A percentile compares a stretch with the other conserved stretches of the same genome.
Conservation (phyloP, 1,140 invertebrate species). For the Rhyzopertha dominica region DNA sequence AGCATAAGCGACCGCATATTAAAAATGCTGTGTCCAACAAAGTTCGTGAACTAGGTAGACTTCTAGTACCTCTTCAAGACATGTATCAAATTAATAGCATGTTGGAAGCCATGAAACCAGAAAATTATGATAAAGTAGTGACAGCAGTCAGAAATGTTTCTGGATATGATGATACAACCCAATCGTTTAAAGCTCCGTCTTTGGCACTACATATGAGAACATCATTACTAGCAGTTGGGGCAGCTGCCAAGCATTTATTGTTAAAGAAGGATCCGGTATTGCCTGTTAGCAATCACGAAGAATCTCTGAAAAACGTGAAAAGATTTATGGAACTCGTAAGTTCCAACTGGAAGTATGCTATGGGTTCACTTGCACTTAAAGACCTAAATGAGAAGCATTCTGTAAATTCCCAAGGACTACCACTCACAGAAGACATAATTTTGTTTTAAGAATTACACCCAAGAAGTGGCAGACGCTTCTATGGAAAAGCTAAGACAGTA, state of each 20-base stretch:
- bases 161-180: constrained; percentile 11
- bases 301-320: constrained; percentile 19
- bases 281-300: constrained; percentile 12
- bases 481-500: constrained; percentile 14
- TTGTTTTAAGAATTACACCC: constrained; percentile 10
- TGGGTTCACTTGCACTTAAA: constrained; percentile 21
- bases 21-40: constrained; percentile 12
- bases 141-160: constrained; percentile 8
- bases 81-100: constrained; percentile 6
- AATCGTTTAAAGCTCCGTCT: constrained; percentile 20
- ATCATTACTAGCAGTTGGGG: constrained; percentile 14
- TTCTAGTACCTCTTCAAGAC: constrained; percentile 9
- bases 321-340: constrained; percentile 14
- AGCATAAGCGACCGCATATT: constrained; percentile 11
- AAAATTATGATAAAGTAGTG: constrained; percentile 11
- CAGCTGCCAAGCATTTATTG: constrained; percentile 9
- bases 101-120: constrained; percentile 9
- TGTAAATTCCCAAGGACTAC: constrained; percentile 11
- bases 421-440: constrained; percentile 16
- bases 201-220: constrained; percentile 19
- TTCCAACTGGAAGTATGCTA: constrained; percentile 20
- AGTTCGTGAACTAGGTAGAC: constrained; percentile 13
- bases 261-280: constrained; percentile 18
- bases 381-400: constrained; percentile 20
- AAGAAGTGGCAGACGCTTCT: constrained; percentile 8